Base-by-base conservation (phyloP, 2,113 vertebrate genomes). In the Siphamia tubifer region DNA sequence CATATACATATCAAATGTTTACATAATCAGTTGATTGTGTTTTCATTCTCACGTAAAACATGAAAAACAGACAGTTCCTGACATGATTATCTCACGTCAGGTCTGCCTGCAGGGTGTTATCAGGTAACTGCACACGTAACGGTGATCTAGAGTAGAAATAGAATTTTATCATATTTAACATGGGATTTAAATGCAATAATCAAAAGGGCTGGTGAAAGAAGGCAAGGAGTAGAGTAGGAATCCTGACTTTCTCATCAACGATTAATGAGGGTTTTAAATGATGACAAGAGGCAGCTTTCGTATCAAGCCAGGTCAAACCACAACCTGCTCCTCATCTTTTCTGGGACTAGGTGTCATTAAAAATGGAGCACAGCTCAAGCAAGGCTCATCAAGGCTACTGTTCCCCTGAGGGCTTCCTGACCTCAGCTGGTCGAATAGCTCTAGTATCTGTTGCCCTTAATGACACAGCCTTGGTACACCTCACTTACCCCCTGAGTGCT, bases 291-390 rank as follows among this genome's bases (percentile, higher is more conserved):
- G 60, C 6, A 28, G 4, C 38, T 49, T 48, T 60, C 24, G 11
- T 52, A 6, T 39, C 13, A 13, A 30, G 53, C 45, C 15, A 32
- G 49, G 64, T 69, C 67, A 8, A n/a, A 19, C 19, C 28, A 20
- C n/a, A 11, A n/a, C 15, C 49, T 28, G 65, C 40, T 57, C 55
- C 52, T 51, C 43, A 67, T 73, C 39, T 55, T 48, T 32, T 57
- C 44, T 15, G 11, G 20, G 45, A 20, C 35, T 7, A 3, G 27
- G 51, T 19, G 48, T 79, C 79, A 80, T 82, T 86, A 88, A 86
- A 87, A 85, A 78, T 82, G 74, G 68, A 87, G 48, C 32, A 66
- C 6, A 13, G 54, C 63, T 48, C 40, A 45, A 63, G 20, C 52
- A 51, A 31, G 72, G 72, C 53, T 79, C 36, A 69, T 78, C 57